Percentiles rank a stretch among this genome's conserved stretches.
Conservation (phyloP, 2,888 invertebrate genomes). For the Eilema depressum region DNA sequence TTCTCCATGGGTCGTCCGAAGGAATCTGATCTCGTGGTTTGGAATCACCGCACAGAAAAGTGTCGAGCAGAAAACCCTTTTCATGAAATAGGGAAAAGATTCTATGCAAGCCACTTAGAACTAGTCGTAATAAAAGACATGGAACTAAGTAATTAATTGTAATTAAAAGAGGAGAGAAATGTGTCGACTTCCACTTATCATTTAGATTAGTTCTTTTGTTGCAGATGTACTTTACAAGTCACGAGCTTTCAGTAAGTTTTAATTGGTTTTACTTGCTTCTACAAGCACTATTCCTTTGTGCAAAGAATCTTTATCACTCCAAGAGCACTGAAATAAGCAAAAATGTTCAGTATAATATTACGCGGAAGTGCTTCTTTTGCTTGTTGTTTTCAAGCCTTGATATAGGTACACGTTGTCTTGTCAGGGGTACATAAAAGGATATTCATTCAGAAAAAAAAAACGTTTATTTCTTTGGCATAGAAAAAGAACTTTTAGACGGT, state of each 20-base stretch:
- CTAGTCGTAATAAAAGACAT: background rate
- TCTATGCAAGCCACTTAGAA: background rate
- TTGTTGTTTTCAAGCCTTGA: too few species aligned
- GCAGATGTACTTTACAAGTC: background rate
- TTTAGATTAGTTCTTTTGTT: slow-evolving; percentile 22
- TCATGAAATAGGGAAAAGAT: background rate
- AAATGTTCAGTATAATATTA: background rate
- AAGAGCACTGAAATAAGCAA: background rate
- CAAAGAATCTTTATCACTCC: background rate
- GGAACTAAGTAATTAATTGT: slow-evolving; percentile 19
- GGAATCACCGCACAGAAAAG: background rate
- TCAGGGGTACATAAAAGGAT: too few species aligned
- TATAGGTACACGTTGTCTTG: too few species aligned
- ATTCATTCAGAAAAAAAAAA: too few species aligned
- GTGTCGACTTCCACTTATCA: slow-evolving; percentile 14
- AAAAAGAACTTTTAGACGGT: too few species aligned
- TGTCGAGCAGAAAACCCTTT: background rate
- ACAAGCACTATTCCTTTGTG: background rate
- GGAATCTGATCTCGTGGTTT: too few species aligned
- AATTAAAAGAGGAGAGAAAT: slow-evolving; percentile 16
- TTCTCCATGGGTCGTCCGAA: too few species aligned
- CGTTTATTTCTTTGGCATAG: too few species aligned
- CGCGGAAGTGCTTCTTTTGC: too few species aligned
- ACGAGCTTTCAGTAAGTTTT: slow-evolving; percentile 11
- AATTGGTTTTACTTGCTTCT: slow-evolving; percentile 16